Base-by-base conservation (phyloP, 2,113 vertebrate genomes). In the Crotophaga sulcirostris region DNA sequence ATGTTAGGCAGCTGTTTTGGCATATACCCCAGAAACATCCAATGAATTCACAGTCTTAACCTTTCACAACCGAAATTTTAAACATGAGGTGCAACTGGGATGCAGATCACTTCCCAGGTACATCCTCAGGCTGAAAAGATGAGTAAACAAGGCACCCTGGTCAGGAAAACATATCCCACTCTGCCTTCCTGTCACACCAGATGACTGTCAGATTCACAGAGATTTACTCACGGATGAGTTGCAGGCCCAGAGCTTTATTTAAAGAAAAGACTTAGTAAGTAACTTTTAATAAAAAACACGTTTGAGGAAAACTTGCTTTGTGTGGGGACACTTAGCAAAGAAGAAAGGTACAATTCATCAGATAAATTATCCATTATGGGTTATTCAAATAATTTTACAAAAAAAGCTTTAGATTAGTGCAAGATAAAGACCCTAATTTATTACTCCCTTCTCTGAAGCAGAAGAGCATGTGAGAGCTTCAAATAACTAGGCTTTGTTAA, bases 351-450 rank as follows among this genome's bases (percentile, higher is more conserved):
- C 78, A 90, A 90, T 31, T 75, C 36, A 68, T 93, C 38, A 79
- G 69, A 89, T 62, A 91, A 78, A 64, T 64, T 52, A 89, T 40
- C 40, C 13, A 49, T 64, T 78, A 64, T 79, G 34, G 92, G 63
- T 82, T 87, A 66, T 76, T 89, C 34, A 68, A 40, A 16, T 64
- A 26, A 68, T 82, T 91, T 70, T 47, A 64, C 2, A 6, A 47
- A 79, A 85, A 94, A 42, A 10, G 10, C 9, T 68, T 90, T 87
- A 80, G 79, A 75, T 60, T 77, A 70, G 51, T 77, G 63, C 63
- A 86, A 67, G 86, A 92, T 82, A 63, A 91, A 76, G 79, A 89
- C 82, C 69, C 31, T 67, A 49, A 78, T 79, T 74, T 83, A 84
- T 66, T 68, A 56, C 44, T 78, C 70, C 67, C 36, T 85, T 90